Conservation (phyloP, 2,113 vertebrate species). For the Camelus bactrianus region DNA sequence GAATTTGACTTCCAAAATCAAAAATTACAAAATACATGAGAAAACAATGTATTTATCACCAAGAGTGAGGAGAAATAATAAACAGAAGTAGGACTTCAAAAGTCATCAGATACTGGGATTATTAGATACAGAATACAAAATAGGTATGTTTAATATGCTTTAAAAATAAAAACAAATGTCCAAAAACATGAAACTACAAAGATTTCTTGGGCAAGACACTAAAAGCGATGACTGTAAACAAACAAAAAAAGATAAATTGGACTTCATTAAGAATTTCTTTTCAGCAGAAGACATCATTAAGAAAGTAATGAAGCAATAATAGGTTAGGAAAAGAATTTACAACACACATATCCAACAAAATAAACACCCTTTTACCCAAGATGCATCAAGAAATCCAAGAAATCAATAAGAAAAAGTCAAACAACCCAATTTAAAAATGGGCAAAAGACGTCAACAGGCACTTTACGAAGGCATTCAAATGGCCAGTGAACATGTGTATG, state of each 20-base stretch:
- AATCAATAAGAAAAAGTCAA: background rate
- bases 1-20: background rate
- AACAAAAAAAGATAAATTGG: background rate
- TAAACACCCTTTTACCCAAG: background rate
- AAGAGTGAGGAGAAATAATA: background rate
- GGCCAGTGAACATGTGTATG: background rate
- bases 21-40: background rate
- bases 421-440: background rate
- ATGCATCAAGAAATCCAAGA: background rate
- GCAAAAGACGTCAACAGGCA: background rate
- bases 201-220: background rate
- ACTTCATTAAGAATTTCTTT: background rate
- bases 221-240: background rate
- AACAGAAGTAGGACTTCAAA: background rate
- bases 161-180: background rate
- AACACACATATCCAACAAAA: background rate
- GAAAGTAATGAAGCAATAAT: background rate
- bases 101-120: background rate
- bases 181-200: background rate
- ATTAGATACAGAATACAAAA: background rate
- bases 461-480: background rate
- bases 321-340: background rate
- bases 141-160: background rate
- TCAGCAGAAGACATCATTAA: background rate
- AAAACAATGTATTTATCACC: background rate